Percentiles rank a stretch among this genome's conserved stretches.
These are phyloP conservation scores for Amphipyra tragopoginis DNA, from an alignment of 2,888 invertebrate genomes.

Conservation along the genomic window DNA sequence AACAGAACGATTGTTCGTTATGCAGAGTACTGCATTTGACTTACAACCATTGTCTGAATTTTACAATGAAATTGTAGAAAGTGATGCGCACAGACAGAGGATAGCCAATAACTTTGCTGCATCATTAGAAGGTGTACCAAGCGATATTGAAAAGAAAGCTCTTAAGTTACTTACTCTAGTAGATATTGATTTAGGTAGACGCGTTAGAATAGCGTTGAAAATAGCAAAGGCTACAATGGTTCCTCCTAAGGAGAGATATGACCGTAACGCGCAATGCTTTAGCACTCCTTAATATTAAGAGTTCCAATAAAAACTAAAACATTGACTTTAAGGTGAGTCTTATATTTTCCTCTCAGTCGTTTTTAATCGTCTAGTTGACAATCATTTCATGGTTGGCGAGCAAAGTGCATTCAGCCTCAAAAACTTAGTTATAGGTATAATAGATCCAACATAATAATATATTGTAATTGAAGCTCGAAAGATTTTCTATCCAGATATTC, in stretches of 20 bases:
- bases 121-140: conserved; percentile 23
- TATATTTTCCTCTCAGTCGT: too few species aligned
- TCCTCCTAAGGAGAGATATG: conserved; percentile 4
- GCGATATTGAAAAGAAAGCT: conserved; percentile 40
- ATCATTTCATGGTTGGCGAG: too few species aligned
- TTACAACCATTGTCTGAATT: conserved; percentile 92
- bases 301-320: too few species aligned
- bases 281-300: too few species aligned
- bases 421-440: too few species aligned
- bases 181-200: conserved; percentile 24
- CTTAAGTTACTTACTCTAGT: conserved; percentile 20
- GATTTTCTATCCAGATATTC: too few species aligned
- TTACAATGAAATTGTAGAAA: conserved; percentile 87
- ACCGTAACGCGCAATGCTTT: conserved; percentile 10
- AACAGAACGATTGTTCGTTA: conserved; percentile 58
- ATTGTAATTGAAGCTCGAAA: too few species aligned
- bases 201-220: conserved; percentile 20
- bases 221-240: conserved; percentile 11
- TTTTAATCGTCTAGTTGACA: too few species aligned
- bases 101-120: conserved; percentile 44
- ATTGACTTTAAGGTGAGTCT: too few species aligned
- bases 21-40: conserved; percentile 69
- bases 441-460: too few species aligned
- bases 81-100: conserved; percentile 54
- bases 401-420: too few species aligned